Percentiles rank a stretch among this genome's conserved stretches.
These are phyloP conservation scores for Camponotus pennsylvanicus DNA, from an alignment of 1,140 invertebrate genomes.

Conservation along the genomic window DNA sequence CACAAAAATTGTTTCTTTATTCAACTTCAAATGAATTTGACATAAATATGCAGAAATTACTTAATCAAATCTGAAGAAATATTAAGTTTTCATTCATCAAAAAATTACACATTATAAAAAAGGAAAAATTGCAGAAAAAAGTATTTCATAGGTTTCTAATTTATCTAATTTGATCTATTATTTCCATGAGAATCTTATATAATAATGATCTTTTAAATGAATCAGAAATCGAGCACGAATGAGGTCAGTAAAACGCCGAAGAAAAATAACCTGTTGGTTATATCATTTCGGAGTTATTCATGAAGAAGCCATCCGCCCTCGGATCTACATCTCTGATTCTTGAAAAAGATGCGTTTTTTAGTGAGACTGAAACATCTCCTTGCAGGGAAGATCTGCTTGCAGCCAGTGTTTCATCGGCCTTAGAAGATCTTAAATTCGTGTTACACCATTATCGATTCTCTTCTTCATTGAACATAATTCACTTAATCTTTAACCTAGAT, in stretches of 20 bases:
- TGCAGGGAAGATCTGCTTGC: not conserved
- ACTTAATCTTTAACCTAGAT: slow-evolving; percentile 35
- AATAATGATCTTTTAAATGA: not conserved
- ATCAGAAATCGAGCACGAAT: not conserved
- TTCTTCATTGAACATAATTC: not conserved
- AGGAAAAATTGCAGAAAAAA: not conserved
- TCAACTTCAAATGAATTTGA: not conserved
- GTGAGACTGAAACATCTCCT: not conserved
- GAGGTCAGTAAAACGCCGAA: not conserved
- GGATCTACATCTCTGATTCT: slow-evolving; percentile 32
- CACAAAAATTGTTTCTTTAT: not conserved
- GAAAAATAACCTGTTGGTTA: slow-evolving; percentile 59
- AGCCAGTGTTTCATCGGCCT: slow-evolving; percentile 18
- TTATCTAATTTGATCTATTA: not conserved
- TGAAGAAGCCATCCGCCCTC: slow-evolving; percentile 14
- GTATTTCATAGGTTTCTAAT: not conserved
- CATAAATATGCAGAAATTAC: not conserved
- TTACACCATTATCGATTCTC: slow-evolving; percentile 18
- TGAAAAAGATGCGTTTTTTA: slow-evolving; percentile 4
- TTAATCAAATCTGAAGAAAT: not conserved
- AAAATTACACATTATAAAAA: not conserved
- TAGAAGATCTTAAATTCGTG: slow-evolving; percentile 2
- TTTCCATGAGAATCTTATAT: slow-evolving; percentile 10
- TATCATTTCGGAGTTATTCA: slow-evolving; percentile 38
- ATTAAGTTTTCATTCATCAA: not conserved